These are phyloP conservation scores for Oxystoma pomonae DNA, from an alignment of 2,888 invertebrate genomes.

Conservation along the genomic window DNA sequence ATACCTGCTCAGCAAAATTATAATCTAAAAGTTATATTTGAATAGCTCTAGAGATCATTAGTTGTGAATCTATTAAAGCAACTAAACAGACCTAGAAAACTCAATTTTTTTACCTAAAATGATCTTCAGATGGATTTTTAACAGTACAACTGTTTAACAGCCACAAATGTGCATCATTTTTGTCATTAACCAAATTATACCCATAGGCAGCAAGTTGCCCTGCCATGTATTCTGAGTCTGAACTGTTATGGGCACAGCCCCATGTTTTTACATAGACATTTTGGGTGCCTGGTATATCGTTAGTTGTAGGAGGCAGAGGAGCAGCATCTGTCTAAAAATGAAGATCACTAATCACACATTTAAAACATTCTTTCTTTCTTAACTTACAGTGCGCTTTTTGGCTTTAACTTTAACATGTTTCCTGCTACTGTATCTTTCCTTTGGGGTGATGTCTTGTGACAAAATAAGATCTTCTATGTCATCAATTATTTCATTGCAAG, in stretches of 20 bases:
- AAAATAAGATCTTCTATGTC: slow-evolving; percentile 85
- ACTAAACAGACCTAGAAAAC: no score
- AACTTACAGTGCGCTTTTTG: slow-evolving; percentile 22
- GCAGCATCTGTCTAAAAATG: slow-evolving; percentile 6
- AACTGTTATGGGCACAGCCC: slow-evolving; percentile 98
- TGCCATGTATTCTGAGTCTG: slow-evolving; percentile 98
- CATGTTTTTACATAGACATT: slow-evolving; percentile 87
- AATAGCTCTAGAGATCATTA: no score
- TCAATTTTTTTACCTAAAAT: no score
- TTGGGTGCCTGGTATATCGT: slow-evolving; percentile 69
- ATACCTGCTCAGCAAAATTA: no score
- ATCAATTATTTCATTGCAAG: slow-evolving; percentile 66
- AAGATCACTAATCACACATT: not conserved
- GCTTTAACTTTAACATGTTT: slow-evolving; percentile 66
- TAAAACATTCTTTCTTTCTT: not conserved
- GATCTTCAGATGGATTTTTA: slow-evolving; percentile 95
- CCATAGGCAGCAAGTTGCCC: slow-evolving; percentile 87
- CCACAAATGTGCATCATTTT: slow-evolving; percentile 86
- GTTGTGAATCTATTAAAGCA: no score
- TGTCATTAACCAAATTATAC: slow-evolving; percentile 77
- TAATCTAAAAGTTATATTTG: no score
- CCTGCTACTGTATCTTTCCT: slow-evolving; percentile 68
- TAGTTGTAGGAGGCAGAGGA: slow-evolving; percentile 31
- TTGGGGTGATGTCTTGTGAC: slow-evolving; percentile 73
- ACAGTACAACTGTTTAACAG: slow-evolving; percentile 97